phyloP scores from a whole-genome alignment of 2,888 invertebrate species.

The Scelioninae gen. 1 region DNA sequence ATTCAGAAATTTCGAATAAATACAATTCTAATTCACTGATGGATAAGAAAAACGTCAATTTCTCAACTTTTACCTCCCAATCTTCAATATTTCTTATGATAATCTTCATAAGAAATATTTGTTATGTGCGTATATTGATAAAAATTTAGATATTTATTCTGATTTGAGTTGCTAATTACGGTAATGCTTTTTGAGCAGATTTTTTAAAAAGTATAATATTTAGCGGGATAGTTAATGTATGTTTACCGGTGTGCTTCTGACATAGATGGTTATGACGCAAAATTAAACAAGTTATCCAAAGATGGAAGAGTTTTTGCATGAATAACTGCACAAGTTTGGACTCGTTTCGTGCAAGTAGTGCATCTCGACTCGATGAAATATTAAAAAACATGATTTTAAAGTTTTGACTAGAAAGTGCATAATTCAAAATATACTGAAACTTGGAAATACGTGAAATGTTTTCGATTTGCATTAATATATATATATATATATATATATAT shows the following conservation, averaged over 20 bases:
- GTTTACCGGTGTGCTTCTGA: constrained; percentile 23
- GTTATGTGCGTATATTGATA: constrained; percentile 7
- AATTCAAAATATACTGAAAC: constrained; percentile 34
- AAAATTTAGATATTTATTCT: no score
- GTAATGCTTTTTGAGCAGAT: background rate
- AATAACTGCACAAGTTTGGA: constrained; percentile 51
- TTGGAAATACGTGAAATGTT: constrained; percentile 25
- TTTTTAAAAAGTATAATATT: background rate
- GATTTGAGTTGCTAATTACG: no score
- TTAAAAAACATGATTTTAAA: constrained; percentile 56
- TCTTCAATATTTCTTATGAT: constrained; percentile 1
- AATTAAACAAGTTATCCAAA: constrained; percentile 50
- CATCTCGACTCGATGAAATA: constrained; percentile 39
- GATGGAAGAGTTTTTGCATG: constrained; percentile 59
- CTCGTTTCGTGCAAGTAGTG: constrained; percentile 33
- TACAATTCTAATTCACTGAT: constrained; percentile 20
- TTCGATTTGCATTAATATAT: no score
- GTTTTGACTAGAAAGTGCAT: constrained; percentile 7
- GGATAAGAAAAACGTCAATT: constrained; percentile 22
- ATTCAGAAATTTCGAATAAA: constrained; percentile 24
- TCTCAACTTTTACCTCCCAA: constrained; percentile 1
- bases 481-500: no score
- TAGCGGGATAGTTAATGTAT: background rate
- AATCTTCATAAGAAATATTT: no score
- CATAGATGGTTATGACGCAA: constrained; percentile 50